Percentiles rank a stretch among this genome's conserved stretches.
These are phyloP conservation scores for Bolinopsis microptera DNA, from an alignment of 37 sponge, comb jelly and placozoan species.

Conservation along the genomic window DNA sequence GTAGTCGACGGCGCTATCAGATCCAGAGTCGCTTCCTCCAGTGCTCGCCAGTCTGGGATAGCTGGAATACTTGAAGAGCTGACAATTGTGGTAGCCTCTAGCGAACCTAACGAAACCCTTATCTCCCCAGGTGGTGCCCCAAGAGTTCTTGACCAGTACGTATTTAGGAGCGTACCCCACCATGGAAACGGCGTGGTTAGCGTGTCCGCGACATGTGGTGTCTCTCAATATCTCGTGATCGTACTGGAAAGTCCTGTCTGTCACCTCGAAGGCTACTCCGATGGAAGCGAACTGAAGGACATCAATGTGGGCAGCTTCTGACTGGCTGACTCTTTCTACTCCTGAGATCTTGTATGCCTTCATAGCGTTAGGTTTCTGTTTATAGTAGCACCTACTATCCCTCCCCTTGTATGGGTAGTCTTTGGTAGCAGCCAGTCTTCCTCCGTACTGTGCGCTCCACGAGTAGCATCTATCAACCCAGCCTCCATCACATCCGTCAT, in stretches of 20 bases:
- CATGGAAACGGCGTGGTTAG: neutral
- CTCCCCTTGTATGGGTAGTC: neutral
- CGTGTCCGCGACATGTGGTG: neutral
- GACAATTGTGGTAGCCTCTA: constrained; percentile 11
- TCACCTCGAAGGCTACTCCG: neutral
- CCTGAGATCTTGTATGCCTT: constrained; percentile 43
- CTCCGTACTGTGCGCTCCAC: constrained; percentile 5
- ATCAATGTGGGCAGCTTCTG: neutral
- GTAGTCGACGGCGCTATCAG: constrained; percentile 41
- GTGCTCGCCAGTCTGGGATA: neutral
- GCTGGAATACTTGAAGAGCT: neutral
- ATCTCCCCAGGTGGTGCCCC: constrained; percentile 45
- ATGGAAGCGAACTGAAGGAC: neutral
- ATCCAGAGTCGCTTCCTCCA: neutral
- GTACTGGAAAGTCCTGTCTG: constrained; percentile 62
- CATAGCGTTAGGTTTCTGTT: neutral
- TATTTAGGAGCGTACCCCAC: constrained; percentile 1
- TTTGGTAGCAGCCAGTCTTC: constrained; percentile 1
- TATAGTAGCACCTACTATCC: neutral
- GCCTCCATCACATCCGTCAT: constrained; percentile 24
- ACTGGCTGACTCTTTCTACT: neutral
- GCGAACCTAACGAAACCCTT: constrained; percentile 18
- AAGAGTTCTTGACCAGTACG: constrained; percentile 61
- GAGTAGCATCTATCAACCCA: neutral
- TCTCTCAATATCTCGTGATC: neutral